A percentile compares a stretch with the other conserved stretches of the same genome.
These are phyloP conservation scores for Chrysemys picta DNA, from an alignment of 2,113 vertebrate genomes.

Conservation along the genomic window DNA sequence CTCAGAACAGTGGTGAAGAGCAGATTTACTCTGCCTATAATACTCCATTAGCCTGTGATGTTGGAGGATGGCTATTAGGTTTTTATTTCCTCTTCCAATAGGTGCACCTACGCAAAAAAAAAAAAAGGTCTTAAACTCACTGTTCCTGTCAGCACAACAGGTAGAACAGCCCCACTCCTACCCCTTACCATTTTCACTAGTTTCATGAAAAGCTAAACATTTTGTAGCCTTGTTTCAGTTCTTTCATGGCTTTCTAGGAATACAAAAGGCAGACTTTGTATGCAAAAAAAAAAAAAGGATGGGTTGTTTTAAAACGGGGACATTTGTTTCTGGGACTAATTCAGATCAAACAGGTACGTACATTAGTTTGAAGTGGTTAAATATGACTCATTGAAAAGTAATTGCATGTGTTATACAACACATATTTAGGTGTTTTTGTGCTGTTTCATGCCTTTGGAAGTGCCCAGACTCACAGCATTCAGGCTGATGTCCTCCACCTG, in stretches of 20 bases:
- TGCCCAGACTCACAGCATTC: background rate
- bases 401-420: background rate
- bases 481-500: background rate
- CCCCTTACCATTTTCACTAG: background rate
- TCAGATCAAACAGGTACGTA: background rate
- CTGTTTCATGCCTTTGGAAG: background rate
- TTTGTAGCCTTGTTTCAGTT: background rate
- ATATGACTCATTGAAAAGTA: background rate
- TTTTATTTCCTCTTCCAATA: slow-evolving; percentile 30
- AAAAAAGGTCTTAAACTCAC: background rate
- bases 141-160: background rate
- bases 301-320: background rate
- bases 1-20: slow-evolving; percentile 24
- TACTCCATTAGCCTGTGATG: slow-evolving; percentile 10
- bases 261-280: background rate
- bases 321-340: background rate
- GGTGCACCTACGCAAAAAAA: background rate
- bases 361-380: background rate
- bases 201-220: background rate
- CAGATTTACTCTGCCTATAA: slow-evolving; percentile 24
- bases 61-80: background rate
- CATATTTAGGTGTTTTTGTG: background rate
- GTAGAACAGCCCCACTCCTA: background rate
- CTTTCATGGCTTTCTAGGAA: background rate
- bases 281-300: background rate